These are phyloP conservation scores for Coleophora deauratella DNA, from an alignment of 2,888 invertebrate genomes.

Conservation along the genomic window DNA sequence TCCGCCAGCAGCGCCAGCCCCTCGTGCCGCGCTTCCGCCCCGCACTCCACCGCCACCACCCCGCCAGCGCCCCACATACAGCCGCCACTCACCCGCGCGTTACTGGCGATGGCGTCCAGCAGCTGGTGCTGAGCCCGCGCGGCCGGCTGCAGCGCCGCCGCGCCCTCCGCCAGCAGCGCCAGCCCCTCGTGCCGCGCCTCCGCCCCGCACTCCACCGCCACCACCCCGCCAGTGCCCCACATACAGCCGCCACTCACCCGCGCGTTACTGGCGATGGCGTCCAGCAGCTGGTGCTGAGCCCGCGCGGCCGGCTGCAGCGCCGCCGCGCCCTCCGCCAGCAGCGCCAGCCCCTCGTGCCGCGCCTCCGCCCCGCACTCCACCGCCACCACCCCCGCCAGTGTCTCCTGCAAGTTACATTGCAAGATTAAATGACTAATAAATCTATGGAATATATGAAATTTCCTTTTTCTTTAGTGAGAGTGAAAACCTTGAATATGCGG, in stretches of 20 bases:
- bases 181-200: slow-evolving; percentile 96
- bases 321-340: slow-evolving; percentile 90
- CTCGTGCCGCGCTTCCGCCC: slow-evolving; percentile 90
- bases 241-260: too few species aligned
- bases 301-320: slow-evolving; percentile 94
- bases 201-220: slow-evolving; percentile 82
- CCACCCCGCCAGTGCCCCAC: too few species aligned
- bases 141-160: slow-evolving; percentile 91
- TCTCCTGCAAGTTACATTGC: slow-evolving; percentile 77
- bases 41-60: slow-evolving; percentile 84
- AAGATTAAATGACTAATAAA: too few species aligned
- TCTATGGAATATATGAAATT: too few species aligned
- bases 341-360: slow-evolving; percentile 92
- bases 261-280: slow-evolving; percentile 97
- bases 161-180: slow-evolving; percentile 87
- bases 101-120: slow-evolving; percentile 96
- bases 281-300: slow-evolving; percentile 94
- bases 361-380: slow-evolving; percentile 82
- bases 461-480: too few species aligned
- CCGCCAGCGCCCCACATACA: too few species aligned
- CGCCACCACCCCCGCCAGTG: slow-evolving; percentile 86
- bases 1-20: slow-evolving; percentile 91
- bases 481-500: too few species aligned
- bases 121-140: slow-evolving; percentile 90
- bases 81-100: slow-evolving; percentile 80